These are phyloP conservation scores for Cliona cf. orientalis DNA, from an alignment of 37 sponge, comb jelly and placozoan species.

Conservation along the genomic window DNA sequence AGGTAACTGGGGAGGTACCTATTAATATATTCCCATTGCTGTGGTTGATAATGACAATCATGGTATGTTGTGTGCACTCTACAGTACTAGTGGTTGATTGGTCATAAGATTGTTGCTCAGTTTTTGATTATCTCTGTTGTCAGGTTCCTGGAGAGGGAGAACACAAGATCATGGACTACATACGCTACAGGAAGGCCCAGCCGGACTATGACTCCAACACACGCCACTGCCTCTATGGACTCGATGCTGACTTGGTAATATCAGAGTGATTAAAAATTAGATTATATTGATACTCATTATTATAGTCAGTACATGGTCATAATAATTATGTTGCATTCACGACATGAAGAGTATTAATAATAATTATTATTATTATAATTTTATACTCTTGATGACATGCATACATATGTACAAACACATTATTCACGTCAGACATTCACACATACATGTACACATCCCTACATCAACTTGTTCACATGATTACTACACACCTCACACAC, in stretches of 20 bases:
- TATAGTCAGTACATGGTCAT: not conserved
- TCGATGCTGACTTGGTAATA: slow-evolving; percentile 97
- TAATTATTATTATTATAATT: not conserved
- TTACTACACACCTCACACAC: not conserved
- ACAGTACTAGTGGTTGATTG: too few species aligned
- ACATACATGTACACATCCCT: too few species aligned
- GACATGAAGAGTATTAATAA: too few species aligned
- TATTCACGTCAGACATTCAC: too few species aligned
- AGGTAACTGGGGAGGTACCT: too few species aligned
- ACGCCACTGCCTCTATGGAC: slow-evolving; percentile 97
- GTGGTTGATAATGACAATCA: too few species aligned
- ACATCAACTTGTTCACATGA: not conserved
- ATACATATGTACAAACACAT: too few species aligned
- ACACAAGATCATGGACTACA: slow-evolving; percentile 99
- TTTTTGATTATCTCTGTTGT: not conserved
- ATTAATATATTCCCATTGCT: too few species aligned
- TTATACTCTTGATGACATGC: too few species aligned
- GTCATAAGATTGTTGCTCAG: not conserved
- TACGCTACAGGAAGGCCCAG: slow-evolving; percentile 81
- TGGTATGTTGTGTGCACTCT: too few species aligned
- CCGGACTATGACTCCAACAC: slow-evolving; percentile 93
- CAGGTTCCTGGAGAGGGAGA: slow-evolving; percentile 99
- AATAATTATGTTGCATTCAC: too few species aligned
- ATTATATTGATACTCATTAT: not conserved
- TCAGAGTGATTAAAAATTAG: not conserved